A percentile compares a stretch with the other conserved stretches of the same genome.
These are phyloP conservation scores for Herminia tarsipennalis DNA, from an alignment of 2,888 invertebrate species.

Conservation along the genomic window DNA sequence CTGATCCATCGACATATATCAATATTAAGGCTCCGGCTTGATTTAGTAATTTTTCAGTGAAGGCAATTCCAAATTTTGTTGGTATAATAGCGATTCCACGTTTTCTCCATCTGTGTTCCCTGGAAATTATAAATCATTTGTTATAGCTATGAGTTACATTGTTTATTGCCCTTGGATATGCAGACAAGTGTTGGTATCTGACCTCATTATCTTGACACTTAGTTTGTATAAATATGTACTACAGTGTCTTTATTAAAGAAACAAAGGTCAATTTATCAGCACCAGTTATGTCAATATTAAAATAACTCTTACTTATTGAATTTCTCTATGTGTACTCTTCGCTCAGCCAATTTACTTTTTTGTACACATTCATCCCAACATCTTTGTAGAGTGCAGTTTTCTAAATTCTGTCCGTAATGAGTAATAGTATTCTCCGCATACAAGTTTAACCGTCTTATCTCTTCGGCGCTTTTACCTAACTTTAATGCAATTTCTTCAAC, in stretches of 20 bases:
- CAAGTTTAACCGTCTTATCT: conserved; percentile 90
- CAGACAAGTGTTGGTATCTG: too few species aligned
- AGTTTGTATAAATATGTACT: too few species aligned
- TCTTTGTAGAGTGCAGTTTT: conserved; percentile 89
- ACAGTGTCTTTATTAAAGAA: too few species aligned
- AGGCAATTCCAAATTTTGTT: conserved; percentile 94
- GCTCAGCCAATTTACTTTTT: conserved; percentile 87
- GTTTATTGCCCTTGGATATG: too few species aligned
- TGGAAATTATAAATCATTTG: conserved; percentile 60
- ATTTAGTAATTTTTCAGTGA: conserved; percentile 90
- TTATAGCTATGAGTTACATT: too few species aligned
- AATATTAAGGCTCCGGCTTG: conserved; percentile 95
- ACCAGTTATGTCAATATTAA: too few species aligned
- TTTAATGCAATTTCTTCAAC: conserved; percentile 91
- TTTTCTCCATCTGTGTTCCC: conserved; percentile 93
- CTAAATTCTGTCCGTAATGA: conserved; percentile 91
- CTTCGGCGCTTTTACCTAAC: conserved; percentile 87
- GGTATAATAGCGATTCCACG: conserved; percentile 93
- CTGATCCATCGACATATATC: conserved; percentile 95
- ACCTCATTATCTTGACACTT: neutral
- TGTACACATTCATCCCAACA: conserved; percentile 93
- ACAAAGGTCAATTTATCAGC: too few species aligned
- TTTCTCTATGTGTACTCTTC: conserved; percentile 84
- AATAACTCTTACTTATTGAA: conserved; percentile 90
- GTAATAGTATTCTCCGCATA: conserved; percentile 92